Conservation (phyloP, 2,113 vertebrate genomes). For the Ceuthmochares aereus region DNA sequence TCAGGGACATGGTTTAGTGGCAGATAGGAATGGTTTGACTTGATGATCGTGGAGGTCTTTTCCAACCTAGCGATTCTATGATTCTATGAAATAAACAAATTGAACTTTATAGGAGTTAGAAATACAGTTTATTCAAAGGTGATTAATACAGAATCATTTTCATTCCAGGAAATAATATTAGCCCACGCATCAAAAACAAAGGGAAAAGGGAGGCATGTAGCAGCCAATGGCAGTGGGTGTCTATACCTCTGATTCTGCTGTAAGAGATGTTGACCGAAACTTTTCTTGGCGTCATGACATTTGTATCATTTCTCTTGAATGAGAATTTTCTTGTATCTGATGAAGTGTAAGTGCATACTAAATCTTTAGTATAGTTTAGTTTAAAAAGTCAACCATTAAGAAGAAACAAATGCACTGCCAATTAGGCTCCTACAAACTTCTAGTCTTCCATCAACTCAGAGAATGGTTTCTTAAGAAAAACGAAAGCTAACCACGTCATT, state of each 20-base stretch:
- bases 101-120: neutral
- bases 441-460: neutral
- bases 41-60: too few relatives aligned
- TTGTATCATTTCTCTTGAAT: neutral
- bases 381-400: neutral
- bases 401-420: neutral
- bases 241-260: neutral
- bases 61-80: too few relatives aligned
- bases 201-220: neutral
- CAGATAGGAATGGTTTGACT: too few relatives aligned
- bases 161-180: neutral
- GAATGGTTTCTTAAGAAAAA: neutral
- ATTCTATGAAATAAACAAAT: neutral
- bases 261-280: rapidly evolving
- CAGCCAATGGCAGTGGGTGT: neutral
- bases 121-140: neutral
- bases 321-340: neutral
- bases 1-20: too few relatives aligned
- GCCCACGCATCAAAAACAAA: rapidly evolving
- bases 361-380: neutral
- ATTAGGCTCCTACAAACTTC: neutral
- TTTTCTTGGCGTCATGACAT: neutral
- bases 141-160: neutral
- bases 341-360: neutral
- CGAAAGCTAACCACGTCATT: neutral